Conservation (phyloP, 2,888 invertebrate genomes). For the Thera britannica region DNA sequence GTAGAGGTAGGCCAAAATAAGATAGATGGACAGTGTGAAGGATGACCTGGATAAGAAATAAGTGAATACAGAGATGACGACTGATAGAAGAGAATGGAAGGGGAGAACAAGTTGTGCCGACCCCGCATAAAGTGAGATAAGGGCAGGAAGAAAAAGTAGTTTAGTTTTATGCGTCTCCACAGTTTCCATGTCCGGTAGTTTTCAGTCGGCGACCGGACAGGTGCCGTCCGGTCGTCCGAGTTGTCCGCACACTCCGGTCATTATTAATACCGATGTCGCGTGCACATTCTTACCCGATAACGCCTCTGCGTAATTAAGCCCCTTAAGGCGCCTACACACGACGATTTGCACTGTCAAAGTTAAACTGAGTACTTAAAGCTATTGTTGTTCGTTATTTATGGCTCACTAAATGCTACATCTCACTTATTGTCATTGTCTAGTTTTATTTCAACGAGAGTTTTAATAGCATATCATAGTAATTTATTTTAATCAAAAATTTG, state of each 20-base stretch:
- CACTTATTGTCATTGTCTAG: background rate
- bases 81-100: no score
- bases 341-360: slow-evolving; percentile 23
- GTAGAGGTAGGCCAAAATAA: no score
- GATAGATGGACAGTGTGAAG: no score
- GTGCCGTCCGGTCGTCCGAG: slow-evolving; percentile 59
- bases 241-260: slow-evolving; percentile 81
- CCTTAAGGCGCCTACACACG: slow-evolving; percentile 66
- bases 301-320: slow-evolving; percentile 83
- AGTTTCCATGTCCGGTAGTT: slow-evolving; percentile 52
- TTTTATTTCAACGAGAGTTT: background rate
- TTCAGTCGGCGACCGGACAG: slow-evolving; percentile 78
- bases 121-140: no score
- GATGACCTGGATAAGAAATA: no score
- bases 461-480: no score
- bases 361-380: background rate
- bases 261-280: slow-evolving; percentile 85
- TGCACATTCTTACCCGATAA: slow-evolving; percentile 85
- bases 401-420: background rate
- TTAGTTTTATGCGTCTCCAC: slow-evolving; percentile 17
- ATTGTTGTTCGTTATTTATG: background rate
- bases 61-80: no score
- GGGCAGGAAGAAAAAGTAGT: no score
- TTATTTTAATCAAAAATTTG: no score
- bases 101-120: no score